Conservation (phyloP, 2,113 vertebrate species). For the Semicossyphus pulcher region DNA sequence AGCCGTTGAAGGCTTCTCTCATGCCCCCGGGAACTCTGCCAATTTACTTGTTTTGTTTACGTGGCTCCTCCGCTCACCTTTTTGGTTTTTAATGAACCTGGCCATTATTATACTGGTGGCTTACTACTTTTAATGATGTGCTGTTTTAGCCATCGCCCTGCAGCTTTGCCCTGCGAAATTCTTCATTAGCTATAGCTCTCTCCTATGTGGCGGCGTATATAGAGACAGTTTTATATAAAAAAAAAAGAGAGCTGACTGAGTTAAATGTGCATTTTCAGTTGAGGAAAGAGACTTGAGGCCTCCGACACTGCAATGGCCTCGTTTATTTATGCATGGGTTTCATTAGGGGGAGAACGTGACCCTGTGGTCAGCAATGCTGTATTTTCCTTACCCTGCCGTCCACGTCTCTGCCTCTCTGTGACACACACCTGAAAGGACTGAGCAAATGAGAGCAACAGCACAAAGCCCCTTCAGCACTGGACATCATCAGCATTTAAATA, state of each 20-base stretch:
- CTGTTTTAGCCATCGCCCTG: conserved; percentile 31
- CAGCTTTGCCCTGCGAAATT: conserved; percentile 22
- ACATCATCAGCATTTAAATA: conserved; percentile 4
- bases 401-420: conserved; percentile 10
- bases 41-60: conserved; percentile 70
- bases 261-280: conserved; percentile 54
- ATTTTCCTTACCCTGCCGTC: background rate
- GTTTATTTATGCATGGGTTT: conserved; percentile 53
- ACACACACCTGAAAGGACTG: background rate
- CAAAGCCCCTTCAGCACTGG: background rate
- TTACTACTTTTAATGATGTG: conserved; percentile 65
- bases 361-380: conserved; percentile 38
- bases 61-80: conserved; percentile 42
- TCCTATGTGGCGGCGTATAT: conserved; percentile 16
- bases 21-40: conserved; percentile 21
- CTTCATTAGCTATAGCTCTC: conserved; percentile 62
- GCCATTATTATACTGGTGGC: conserved; percentile 40
- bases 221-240: conserved; percentile 22
- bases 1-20: conserved; percentile 10
- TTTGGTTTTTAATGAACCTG: conserved; percentile 67
- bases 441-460: background rate
- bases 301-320: conserved; percentile 9
- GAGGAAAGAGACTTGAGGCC: conserved; percentile 37
- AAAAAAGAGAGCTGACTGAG: conserved; percentile 10
- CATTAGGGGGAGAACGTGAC: conserved; percentile 16